phyloP scores from a whole-genome alignment of 2,113 vertebrate genomes.

The Notothenia rossii region DNA sequence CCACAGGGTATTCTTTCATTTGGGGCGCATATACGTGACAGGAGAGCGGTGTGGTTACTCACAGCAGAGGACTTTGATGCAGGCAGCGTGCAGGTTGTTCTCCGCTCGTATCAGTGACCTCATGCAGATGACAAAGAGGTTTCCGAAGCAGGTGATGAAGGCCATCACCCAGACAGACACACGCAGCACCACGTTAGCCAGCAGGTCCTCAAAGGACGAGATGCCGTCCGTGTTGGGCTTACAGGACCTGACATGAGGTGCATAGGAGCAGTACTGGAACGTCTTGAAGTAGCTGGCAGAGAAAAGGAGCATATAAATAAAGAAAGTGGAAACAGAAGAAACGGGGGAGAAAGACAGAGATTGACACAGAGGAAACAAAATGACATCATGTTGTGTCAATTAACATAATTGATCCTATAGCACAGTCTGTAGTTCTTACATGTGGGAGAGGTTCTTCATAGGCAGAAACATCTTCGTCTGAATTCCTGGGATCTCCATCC shows the following conservation, averaged over 20 bases:
- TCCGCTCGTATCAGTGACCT: slow-evolving; percentile 88
- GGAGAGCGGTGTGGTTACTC: slow-evolving; percentile 56
- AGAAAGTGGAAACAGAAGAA: background rate
- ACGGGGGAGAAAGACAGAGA: background rate
- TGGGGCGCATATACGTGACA: background rate
- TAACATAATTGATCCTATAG: background rate
- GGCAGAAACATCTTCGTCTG: slow-evolving; percentile 84
- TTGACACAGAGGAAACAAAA: background rate
- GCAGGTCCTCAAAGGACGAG: slow-evolving; percentile 89
- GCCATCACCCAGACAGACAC: slow-evolving; percentile 91
- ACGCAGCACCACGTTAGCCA: slow-evolving; percentile 87
- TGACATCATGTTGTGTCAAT: no score
- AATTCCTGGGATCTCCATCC: slow-evolving; percentile 85
- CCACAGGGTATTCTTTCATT: background rate
- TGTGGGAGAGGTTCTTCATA: slow-evolving; percentile 87
- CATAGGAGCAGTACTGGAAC: slow-evolving; percentile 89
- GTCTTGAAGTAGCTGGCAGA: slow-evolving; percentile 86
- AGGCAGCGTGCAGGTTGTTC: slow-evolving; percentile 86
- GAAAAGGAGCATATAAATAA: background rate
- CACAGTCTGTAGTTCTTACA: slow-evolving; percentile 69
- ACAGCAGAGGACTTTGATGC: slow-evolving; percentile 91
- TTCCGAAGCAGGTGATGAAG: slow-evolving; percentile 89
- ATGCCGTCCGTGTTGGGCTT: slow-evolving; percentile 89
- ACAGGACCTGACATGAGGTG: slow-evolving; percentile 86
- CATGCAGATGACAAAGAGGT: slow-evolving; percentile 90